phyloP scores from a whole-genome alignment of 2,888 invertebrate species.

The Drosophila flavopinicola region DNA sequence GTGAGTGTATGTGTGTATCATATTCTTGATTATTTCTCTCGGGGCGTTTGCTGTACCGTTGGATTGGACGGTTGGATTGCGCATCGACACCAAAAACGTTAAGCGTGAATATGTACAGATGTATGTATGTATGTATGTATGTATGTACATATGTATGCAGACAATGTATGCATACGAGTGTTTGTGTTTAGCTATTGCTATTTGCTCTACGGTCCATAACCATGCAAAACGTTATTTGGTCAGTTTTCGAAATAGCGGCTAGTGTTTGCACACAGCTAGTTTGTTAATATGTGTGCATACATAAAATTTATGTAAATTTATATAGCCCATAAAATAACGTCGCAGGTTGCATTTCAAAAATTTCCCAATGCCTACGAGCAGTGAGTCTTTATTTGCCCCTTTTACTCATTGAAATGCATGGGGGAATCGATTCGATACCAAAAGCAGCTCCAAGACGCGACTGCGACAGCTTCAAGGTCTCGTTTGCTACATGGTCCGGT shows the following conservation, averaged over 20 bases:
- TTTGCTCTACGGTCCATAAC: constrained; percentile 67
- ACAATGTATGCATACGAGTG: constrained; percentile 3
- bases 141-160: constrained; percentile 5
- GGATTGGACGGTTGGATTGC: constrained; percentile 41
- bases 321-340: constrained; percentile 53
- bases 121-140: no score
- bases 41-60: constrained; percentile 58
- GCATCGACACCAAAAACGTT: constrained; percentile 44
- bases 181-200: constrained; percentile 53
- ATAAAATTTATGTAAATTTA: constrained; percentile 56
- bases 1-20: constrained; percentile 13
- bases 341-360: constrained; percentile 61
- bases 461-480: constrained; percentile 70
- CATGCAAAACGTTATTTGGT: constrained; percentile 63
- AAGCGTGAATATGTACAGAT: constrained; percentile 1
- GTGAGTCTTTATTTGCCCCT: constrained; percentile 31
- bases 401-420: constrained; percentile 55
- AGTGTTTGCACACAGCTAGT: constrained; percentile 43
- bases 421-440: constrained; percentile 37
- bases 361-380: constrained; percentile 22
- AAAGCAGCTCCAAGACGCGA: constrained; percentile 22
- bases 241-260: constrained; percentile 53
- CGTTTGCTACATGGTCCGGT: constrained; percentile 44
- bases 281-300: constrained; percentile 19
- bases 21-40: constrained; percentile 58